A percentile compares a stretch with the other conserved stretches of the same genome.
These are phyloP conservation scores for Coptodon rendalli DNA, from an alignment of 2,113 vertebrate species.

Conservation along the genomic window DNA sequence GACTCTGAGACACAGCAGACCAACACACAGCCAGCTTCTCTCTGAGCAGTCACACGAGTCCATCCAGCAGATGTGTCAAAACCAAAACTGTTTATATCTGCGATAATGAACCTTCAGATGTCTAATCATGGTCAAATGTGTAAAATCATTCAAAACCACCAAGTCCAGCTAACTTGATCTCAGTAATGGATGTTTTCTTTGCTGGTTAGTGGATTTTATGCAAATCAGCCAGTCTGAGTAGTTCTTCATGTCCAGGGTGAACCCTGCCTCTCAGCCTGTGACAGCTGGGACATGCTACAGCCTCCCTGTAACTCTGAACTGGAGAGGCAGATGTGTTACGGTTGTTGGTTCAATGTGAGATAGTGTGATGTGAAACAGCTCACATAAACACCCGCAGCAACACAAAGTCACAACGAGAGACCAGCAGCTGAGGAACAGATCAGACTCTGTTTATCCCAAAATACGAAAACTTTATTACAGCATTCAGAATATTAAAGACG, in stretches of 20 bases:
- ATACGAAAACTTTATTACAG: not conserved
- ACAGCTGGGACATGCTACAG: not conserved
- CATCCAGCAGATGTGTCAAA: not conserved
- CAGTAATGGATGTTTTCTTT: not conserved
- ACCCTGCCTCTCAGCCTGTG: not conserved
- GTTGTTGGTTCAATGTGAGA: accelerated
- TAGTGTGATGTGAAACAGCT: not conserved
- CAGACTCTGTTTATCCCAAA: not conserved
- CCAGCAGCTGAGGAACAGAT: accelerated
- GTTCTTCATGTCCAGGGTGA: accelerated
- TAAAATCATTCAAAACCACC: not conserved
- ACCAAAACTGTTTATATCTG: not conserved
- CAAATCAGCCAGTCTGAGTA: not conserved
- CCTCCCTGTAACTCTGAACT: accelerated
- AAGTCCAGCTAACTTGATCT: not conserved
- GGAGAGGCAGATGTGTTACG: accelerated
- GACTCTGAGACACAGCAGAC: not conserved
- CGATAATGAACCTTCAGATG: not conserved
- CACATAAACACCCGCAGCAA: not conserved
- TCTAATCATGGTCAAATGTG: accelerated
- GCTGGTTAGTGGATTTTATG: not conserved
- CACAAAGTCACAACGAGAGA: not conserved
- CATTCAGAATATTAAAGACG: accelerated
- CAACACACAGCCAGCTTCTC: not conserved
- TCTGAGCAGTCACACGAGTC: not conserved